Percentiles rank a stretch among this genome's conserved stretches.
phyloP scores from a whole-genome alignment of 2,113 vertebrate genomes.

The Turnix velox region DNA sequence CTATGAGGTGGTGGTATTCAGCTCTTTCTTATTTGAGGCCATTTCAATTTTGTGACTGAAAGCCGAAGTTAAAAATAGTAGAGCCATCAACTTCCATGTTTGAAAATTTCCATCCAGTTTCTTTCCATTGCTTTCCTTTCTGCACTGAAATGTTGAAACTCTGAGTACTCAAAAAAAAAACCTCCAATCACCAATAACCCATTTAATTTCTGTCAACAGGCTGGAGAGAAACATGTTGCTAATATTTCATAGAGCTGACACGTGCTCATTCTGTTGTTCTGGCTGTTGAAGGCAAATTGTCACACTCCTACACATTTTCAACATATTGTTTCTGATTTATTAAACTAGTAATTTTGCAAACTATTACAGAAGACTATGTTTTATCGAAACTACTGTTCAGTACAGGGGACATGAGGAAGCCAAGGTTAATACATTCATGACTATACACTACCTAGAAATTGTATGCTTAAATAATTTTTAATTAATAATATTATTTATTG shows the following conservation, averaged over 20 bases:
- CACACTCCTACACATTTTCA: constrained; percentile 5
- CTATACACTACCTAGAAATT: neutral
- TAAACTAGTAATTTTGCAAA: neutral
- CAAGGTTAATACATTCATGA: neutral
- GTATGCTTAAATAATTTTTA: neutral
- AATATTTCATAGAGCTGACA: neutral
- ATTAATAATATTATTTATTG: neutral
- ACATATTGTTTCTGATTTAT: neutral
- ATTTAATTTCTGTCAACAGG: neutral
- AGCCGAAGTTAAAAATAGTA: neutral
- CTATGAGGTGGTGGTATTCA: neutral
- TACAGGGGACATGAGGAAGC: neutral
- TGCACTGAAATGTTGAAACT: neutral
- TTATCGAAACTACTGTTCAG: neutral
- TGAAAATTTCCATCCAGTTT: neutral
- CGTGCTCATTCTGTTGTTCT: neutral
- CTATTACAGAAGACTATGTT: neutral
- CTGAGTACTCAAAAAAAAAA: neutral
- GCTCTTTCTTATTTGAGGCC: neutral
- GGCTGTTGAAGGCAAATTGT: neutral
- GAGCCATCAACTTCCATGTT: neutral
- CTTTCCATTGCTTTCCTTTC: neutral
- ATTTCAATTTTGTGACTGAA: neutral
- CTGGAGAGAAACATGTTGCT: neutral
- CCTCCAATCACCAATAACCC: neutral